Evolutionary conservation across 2,113 vertebrate species (phyloP).

Genomic region (Crotalus viridis): DNA sequence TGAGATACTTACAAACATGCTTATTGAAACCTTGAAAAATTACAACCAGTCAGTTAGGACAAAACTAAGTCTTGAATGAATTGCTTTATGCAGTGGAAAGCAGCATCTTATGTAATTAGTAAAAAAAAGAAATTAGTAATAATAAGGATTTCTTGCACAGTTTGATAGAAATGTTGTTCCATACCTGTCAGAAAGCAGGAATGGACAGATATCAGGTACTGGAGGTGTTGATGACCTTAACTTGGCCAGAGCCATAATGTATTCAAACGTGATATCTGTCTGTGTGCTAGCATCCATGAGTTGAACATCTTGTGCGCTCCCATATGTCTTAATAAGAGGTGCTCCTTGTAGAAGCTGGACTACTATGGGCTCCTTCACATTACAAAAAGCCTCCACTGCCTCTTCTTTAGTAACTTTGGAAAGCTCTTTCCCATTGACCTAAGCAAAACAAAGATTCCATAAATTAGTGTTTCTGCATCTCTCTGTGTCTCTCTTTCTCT

Average conservation of each 20-base stretch:
- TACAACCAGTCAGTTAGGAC: no score
- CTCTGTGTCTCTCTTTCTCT: no score
- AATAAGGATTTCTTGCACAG: neutral
- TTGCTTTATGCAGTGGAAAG: no score
- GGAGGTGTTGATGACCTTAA: conserved; percentile 89
- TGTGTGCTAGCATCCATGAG: conserved; percentile 92
- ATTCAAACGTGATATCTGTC: conserved; percentile 97
- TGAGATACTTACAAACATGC: no score
- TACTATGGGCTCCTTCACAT: conserved; percentile 91
- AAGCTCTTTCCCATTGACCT: conserved; percentile 95
- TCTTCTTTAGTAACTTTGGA: conserved; percentile 93
- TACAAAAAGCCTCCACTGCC: conserved; percentile 87
- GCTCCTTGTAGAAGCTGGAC: conserved; percentile 91
- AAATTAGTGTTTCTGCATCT: neutral
- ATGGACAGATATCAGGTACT: conserved; percentile 94
- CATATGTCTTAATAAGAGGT: conserved; percentile 76
- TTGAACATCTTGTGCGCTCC: conserved; percentile 79
- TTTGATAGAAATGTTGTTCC: conserved; percentile 7
- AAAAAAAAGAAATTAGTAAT: neutral
- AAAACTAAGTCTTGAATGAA: no score
- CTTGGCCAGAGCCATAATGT: conserved; percentile 94
- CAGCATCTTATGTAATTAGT: no score
- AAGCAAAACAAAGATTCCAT: conserved; percentile 8
- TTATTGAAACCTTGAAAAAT: no score
- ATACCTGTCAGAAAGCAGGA: conserved; percentile 96